Evolutionary conservation across 1,140 invertebrate species (phyloP).

Genomic region (Dufourea novaeangliae): DNA sequence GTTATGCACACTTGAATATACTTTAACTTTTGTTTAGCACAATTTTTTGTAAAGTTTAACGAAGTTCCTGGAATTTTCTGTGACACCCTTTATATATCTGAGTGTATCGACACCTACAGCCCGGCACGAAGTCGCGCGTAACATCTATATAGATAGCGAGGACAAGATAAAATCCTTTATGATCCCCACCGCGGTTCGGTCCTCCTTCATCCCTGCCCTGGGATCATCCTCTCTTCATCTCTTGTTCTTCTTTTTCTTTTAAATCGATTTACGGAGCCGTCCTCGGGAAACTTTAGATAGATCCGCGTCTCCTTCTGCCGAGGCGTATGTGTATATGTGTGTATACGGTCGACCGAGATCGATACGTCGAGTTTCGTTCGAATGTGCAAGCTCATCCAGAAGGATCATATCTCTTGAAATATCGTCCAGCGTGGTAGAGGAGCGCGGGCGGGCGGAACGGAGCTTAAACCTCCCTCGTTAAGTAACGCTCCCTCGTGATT

Average conservation of each 20-base stretch:
- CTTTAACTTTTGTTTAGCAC: no score
- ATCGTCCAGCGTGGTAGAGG: conserved; percentile 65
- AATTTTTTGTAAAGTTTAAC: no score
- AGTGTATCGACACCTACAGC: conserved; percentile 50
- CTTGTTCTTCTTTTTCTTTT: background rate
- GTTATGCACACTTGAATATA: no score
- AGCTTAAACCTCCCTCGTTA: conserved; percentile 57
- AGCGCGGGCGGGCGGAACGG: conserved; percentile 68
- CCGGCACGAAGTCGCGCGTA: conserved; percentile 6
- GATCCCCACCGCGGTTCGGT: background rate
- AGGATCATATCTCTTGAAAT: conserved; percentile 74
- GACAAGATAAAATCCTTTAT: conserved; percentile 33
- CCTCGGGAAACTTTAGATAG: conserved; percentile 26
- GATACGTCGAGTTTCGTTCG: conserved; percentile 62
- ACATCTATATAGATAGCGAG: conserved; percentile 30
- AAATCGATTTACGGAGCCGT: conserved; percentile 30
- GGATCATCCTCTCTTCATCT: background rate
- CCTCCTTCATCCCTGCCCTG: background rate
- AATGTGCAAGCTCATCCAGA: conserved; percentile 76
- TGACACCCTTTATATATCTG: no score
- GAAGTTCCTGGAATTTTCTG: no score
- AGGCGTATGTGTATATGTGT: no score
- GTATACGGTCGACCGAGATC: conserved; percentile 21
- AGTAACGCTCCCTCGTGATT: conserved; percentile 47
- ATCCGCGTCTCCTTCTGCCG: background rate